A percentile compares a stretch with the other conserved stretches of the same genome.
Conservation (phyloP, 1,140 invertebrate species). For the Oedothorax gibbosus region DNA sequence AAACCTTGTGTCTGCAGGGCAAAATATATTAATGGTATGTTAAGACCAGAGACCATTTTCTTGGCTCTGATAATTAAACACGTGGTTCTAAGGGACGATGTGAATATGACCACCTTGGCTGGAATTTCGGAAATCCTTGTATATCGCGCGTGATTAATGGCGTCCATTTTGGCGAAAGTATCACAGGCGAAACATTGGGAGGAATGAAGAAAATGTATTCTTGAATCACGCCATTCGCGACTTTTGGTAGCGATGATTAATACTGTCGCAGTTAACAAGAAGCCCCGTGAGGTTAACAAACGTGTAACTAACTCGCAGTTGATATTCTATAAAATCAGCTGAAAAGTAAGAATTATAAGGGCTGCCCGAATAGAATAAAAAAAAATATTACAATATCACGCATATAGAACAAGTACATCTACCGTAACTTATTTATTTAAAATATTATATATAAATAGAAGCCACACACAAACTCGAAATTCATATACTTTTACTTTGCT, state of each 20-base stretch:
- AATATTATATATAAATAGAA: too few relatives aligned
- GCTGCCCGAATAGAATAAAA: too few relatives aligned
- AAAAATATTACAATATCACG: too few relatives aligned
- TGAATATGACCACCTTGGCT: constrained; percentile 1
- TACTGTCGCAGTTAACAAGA: constrained; percentile 14
- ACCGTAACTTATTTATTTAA: too few relatives aligned
- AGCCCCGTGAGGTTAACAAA: not conserved
- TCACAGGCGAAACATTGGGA: not conserved
- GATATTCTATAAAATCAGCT: too few relatives aligned
- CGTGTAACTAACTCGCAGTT: too few relatives aligned
- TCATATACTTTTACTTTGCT: too few relatives aligned
- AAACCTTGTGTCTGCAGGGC: not conserved
- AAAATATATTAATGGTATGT: constrained; percentile 16
- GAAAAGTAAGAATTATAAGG: too few relatives aligned
- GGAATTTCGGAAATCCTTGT: constrained; percentile 29
- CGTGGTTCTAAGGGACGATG: not conserved
- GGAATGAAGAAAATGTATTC: constrained; percentile 20
- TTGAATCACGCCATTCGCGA: not conserved
- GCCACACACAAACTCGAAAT: too few relatives aligned
- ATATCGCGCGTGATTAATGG: constrained; percentile 29
- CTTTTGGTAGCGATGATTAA: constrained; percentile 21
- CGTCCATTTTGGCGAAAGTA: constrained; percentile 1
- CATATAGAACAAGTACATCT: too few relatives aligned
- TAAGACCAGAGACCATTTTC: constrained; percentile 5
- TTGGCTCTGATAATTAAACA: constrained; percentile 14